Percentiles rank a stretch among this genome's conserved stretches.
Evolutionary conservation across 1,140 invertebrate species (phyloP).

Genomic region (Andricus grossulariae): DNA sequence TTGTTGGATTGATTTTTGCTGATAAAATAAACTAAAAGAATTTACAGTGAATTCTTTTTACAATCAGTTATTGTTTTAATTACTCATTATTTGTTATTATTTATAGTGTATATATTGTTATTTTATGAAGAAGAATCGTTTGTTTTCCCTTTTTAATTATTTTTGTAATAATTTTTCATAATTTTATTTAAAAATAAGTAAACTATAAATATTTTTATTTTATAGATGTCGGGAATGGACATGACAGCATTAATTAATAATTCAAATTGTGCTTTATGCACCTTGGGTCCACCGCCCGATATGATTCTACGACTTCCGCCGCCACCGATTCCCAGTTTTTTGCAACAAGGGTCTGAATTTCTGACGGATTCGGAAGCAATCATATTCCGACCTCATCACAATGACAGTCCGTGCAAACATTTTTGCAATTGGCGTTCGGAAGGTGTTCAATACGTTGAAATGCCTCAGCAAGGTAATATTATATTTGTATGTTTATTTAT

Average conservation of each 20-base stretch:
- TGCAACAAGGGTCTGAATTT: slow-evolving; percentile 74
- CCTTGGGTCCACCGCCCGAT: slow-evolving; percentile 87
- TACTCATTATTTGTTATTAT: too few relatives aligned
- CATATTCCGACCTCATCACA: slow-evolving; percentile 60
- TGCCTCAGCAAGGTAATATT: slow-evolving; percentile 82
- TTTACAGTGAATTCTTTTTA: too few relatives aligned
- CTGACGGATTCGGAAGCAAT: slow-evolving; percentile 60
- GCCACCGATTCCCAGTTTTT: slow-evolving; percentile 84
- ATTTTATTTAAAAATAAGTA: slow-evolving; percentile 22
- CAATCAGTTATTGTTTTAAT: too few relatives aligned
- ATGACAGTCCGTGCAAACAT: slow-evolving; percentile 71
- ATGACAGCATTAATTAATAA: slow-evolving; percentile 57
- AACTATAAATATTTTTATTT: slow-evolving; percentile 1
- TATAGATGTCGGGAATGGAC: slow-evolving; percentile 58
- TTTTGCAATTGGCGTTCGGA: slow-evolving; percentile 74
- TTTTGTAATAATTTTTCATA: background rate
- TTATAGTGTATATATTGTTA: background rate
- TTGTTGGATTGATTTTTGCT: too few relatives aligned
- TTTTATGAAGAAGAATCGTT: background rate
- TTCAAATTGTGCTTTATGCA: slow-evolving; percentile 72
- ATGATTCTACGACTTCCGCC: slow-evolving; percentile 88
- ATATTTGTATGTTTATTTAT: slow-evolving; percentile 34
- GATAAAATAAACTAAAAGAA: too few relatives aligned
- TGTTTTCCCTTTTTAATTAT: background rate
- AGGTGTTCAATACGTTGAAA: slow-evolving; percentile 85